Conservation (phyloP, 2,113 vertebrate genomes). For the Sturnus vulgaris region DNA sequence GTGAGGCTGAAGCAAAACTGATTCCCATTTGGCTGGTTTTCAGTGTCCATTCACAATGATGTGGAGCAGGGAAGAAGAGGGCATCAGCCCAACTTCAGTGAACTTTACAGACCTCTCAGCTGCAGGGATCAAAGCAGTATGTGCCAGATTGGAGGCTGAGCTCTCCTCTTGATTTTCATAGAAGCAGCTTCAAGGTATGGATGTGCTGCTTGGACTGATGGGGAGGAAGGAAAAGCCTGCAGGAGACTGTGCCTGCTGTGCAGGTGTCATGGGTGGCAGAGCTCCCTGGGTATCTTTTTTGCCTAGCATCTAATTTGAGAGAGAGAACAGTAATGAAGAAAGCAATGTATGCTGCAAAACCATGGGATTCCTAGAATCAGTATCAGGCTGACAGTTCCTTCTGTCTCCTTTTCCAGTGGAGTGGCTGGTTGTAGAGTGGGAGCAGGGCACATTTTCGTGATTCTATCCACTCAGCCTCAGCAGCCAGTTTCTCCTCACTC, state of each 20-base stretch:
- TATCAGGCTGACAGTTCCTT: neutral
- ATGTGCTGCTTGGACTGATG: neutral
- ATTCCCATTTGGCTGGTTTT: neutral
- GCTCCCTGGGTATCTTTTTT: neutral
- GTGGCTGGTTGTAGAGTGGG: neutral
- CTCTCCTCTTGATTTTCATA: neutral
- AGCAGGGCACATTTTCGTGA: neutral
- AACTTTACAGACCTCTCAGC: neutral
- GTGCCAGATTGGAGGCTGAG: neutral
- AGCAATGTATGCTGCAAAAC: rapidly evolving
- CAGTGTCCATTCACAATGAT: neutral
- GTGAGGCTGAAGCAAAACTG: neutral
- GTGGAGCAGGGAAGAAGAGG: neutral
- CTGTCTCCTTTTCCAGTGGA: neutral
- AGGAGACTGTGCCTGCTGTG: neutral
- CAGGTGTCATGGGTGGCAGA: neutral
- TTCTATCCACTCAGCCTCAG: neutral
- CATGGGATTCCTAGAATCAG: rapidly evolving
- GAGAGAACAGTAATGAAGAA: neutral
- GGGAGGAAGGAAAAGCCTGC: neutral
- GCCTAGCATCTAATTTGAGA: neutral
- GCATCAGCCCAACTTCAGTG: neutral
- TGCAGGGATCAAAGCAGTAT: neutral
- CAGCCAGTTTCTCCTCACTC: neutral
- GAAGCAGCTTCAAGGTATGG: neutral